phyloP scores from a whole-genome alignment of 2,797 vertebrate species.

The Mormyrus hasselquistii region DNA sequence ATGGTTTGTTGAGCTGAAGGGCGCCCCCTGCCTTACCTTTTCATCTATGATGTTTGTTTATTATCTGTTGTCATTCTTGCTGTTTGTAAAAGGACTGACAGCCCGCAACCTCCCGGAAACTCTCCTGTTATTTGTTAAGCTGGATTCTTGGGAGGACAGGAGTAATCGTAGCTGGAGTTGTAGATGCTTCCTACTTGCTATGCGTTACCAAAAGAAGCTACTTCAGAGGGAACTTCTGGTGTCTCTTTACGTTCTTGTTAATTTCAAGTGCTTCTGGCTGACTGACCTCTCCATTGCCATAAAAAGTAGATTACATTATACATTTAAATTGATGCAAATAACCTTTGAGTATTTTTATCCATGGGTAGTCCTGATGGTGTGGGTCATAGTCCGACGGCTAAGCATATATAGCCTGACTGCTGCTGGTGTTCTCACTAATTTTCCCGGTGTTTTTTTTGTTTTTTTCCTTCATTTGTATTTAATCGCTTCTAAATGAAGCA shows the following conservation, averaged over 20 bases:
- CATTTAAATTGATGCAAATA: slow-evolving; percentile 16
- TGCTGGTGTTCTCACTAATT: neutral
- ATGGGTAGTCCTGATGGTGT: neutral
- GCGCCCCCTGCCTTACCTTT: neutral
- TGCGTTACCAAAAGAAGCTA: neutral
- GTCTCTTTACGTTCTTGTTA: neutral
- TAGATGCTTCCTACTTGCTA: neutral
- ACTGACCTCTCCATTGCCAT: slow-evolving; percentile 18
- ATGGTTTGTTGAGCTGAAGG: neutral
- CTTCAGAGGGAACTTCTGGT: neutral
- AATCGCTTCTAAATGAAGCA: neutral
- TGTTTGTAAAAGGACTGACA: neutral
- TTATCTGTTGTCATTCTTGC: neutral
- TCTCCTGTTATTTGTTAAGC: neutral
- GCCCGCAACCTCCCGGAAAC: neutral
- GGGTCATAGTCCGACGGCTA: neutral
- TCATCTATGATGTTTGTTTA: neutral
- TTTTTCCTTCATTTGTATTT: neutral
- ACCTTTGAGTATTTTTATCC: neutral
- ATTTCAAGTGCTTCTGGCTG: neutral
- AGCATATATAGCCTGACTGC: neutral
- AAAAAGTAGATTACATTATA: slow-evolving; percentile 17
- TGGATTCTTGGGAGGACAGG: neutral
- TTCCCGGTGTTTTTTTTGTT: neutral
- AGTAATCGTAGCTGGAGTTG: neutral